Percentiles rank a stretch among this genome's conserved stretches.
These are phyloP conservation scores for Drosophila jambulina DNA, from an alignment of 1,140 invertebrate species.

Conservation along the genomic window DNA sequence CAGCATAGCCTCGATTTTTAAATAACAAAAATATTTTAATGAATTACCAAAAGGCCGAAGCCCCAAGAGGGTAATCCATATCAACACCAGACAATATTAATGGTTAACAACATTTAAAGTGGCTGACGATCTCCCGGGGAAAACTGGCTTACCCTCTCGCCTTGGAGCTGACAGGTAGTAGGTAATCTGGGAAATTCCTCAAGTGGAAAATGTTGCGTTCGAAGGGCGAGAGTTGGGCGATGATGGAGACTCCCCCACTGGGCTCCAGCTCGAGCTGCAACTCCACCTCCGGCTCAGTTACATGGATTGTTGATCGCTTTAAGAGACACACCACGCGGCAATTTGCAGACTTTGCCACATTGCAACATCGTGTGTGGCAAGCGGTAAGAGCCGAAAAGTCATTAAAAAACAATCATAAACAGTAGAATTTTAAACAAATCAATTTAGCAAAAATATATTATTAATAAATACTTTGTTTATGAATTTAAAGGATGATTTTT, in stretches of 20 bases:
- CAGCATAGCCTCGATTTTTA: neutral
- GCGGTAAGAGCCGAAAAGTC: constrained; percentile 30
- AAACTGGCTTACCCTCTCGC: neutral
- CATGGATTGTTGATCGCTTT: constrained; percentile 52
- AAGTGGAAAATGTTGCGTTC: constrained; percentile 34
- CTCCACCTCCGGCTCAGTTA: constrained; percentile 33
- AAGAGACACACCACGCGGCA: constrained; percentile 16
- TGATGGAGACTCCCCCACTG: neutral
- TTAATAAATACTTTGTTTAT: too few species aligned
- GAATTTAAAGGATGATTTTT: neutral
- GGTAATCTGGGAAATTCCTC: constrained; percentile 28
- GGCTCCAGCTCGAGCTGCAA: neutral
- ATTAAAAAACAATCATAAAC: constrained; percentile 11
- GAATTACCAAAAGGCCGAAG: neutral
- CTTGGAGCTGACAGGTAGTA: neutral
- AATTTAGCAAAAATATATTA: too few species aligned
- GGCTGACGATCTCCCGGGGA: neutral
- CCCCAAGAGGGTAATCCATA: neutral
- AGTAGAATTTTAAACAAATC: neutral
- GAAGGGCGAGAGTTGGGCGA: constrained; percentile 35
- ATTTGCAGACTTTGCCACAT: constrained; percentile 37
- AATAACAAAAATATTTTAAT: neutral
- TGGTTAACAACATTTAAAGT: constrained; percentile 11
- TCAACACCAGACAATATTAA: neutral
- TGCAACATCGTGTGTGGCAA: constrained; percentile 64